Evolutionary conservation across 1,140 invertebrate genomes (phyloP).

Genomic region (Whitmania pigra): DNA sequence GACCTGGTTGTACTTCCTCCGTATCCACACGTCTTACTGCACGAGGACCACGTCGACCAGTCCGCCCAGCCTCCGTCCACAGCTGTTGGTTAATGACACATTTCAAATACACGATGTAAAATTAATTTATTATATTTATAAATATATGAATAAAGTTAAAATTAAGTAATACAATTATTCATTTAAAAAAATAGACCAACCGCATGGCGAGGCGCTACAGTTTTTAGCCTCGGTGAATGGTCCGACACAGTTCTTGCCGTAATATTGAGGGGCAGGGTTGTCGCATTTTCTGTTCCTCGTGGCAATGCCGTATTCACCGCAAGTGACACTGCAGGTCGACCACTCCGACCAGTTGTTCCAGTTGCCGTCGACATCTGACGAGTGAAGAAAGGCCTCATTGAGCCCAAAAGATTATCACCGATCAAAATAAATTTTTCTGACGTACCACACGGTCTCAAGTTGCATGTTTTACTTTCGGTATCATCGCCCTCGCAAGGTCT

Average conservation of each 20-base stretch:
- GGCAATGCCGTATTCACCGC: constrained; percentile 21
- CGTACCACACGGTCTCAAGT: not conserved
- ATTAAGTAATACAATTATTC: no score
- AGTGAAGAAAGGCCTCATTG: no score
- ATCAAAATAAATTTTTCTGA: no score
- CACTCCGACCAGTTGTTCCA: constrained; percentile 12
- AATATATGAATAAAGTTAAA: no score
- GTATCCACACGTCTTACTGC: constrained; percentile 12
- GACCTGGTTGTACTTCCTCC: constrained; percentile 17
- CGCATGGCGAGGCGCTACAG: no score
- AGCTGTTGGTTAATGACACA: not conserved
- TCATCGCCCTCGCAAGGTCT: constrained; percentile 34
- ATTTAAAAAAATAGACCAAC: no score
- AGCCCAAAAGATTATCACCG: no score
- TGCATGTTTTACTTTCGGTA: constrained; percentile 15
- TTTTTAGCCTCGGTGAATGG: constrained; percentile 25
- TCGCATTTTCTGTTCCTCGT: constrained; percentile 31
- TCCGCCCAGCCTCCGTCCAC: constrained; percentile 22
- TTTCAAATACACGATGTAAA: no score
- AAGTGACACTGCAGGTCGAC: constrained; percentile 20
- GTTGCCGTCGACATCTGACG: not conserved
- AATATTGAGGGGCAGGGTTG: constrained; percentile 30
- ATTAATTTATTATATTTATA: no score
- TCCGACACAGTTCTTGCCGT: constrained; percentile 31
- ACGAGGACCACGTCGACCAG: constrained; percentile 15